Evolutionary conservation across 1,140 invertebrate species (phyloP), one percentile per base, ranked within the genome.

Genomic region (Drosophila erecta): DNA sequence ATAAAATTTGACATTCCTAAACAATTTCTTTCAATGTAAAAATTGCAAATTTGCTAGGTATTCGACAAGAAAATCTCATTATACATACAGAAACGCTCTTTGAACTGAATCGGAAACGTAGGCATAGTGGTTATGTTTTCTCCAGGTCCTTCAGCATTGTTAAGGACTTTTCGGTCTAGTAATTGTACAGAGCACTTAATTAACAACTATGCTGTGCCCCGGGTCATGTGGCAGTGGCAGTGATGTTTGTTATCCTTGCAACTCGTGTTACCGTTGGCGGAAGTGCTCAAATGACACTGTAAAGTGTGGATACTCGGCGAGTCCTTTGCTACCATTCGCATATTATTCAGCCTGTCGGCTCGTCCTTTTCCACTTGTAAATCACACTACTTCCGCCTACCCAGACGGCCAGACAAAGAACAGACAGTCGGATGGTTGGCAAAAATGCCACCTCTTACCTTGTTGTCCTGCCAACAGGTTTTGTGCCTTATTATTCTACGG

Each of bases 361-460:
- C 27, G 41, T 55, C 44, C 49, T 35, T 38, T 53, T 58, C 62
- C 76, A 59, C 83, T 79, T 79, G 83, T 86, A 87, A 86, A 87
- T 86, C 83, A 83, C 83, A 86, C 83, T 87, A 87, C 83, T 86
- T 86, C 79, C 79, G 71, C 70, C 54, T 44, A 75, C 27, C 54
- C 50, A 46, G 60, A 59, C 60, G 62, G 65, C 60, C 72, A 84
- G 56, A 67, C 50, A 67, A 49, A 65, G 59, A 37, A 58, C 53
- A 61, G 56, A 55, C 58, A 44, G 38, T 51, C 12, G 49, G 58
- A 47, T 40, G 50, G 49, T n/a, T n/a, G 66, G 66, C 50, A 47
- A 35, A 20, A 35, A 70, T 49, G 56, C 35, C 43, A 46, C 43
- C 67, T 35, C 49, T 71, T 70, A 1, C 7, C 50, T 56, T 56